Evolutionary conservation across 2,888 invertebrate species (phyloP).

Genomic region (Acronicta leporina): DNA sequence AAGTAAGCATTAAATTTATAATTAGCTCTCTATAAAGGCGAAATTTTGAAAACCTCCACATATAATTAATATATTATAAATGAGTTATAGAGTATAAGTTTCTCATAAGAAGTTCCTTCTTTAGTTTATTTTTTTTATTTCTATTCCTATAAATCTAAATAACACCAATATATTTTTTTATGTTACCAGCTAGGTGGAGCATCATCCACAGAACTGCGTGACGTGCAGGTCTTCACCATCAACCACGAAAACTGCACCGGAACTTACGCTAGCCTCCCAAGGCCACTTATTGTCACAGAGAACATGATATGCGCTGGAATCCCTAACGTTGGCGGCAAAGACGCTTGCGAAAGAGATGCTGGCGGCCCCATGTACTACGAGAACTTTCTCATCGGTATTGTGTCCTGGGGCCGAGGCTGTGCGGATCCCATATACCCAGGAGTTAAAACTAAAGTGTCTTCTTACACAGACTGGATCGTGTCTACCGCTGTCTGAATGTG

Average conservation of each 20-base stretch:
- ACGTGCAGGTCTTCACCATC: constrained; percentile 69
- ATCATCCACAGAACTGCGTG: constrained; percentile 57
- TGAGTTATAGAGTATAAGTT: no score
- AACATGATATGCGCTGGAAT: constrained; percentile 76
- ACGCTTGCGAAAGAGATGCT: constrained; percentile 70
- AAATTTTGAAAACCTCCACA: no score
- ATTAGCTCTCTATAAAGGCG: no score
- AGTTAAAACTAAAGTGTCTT: constrained; percentile 75
- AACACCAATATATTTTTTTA: background rate
- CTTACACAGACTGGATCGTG: constrained; percentile 65
- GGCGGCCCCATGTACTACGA: constrained; percentile 78
- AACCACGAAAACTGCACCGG: constrained; percentile 63
- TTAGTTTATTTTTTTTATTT: no score
- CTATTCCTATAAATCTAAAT: no score
- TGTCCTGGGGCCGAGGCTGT: constrained; percentile 81
- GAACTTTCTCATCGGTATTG: constrained; percentile 73
- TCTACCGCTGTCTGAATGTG: constrained; percentile 37
- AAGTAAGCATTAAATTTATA: no score
- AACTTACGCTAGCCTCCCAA: constrained; percentile 52
- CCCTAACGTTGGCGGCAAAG: constrained; percentile 62
- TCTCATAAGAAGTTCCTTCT: no score
- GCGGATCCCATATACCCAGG: constrained; percentile 78
- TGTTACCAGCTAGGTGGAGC: constrained; percentile 59
- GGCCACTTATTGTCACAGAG: constrained; percentile 56
- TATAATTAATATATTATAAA: no score